Evolutionary conservation across 2,113 vertebrate genomes (phyloP).

Genomic region (Morone chrysops): DNA sequence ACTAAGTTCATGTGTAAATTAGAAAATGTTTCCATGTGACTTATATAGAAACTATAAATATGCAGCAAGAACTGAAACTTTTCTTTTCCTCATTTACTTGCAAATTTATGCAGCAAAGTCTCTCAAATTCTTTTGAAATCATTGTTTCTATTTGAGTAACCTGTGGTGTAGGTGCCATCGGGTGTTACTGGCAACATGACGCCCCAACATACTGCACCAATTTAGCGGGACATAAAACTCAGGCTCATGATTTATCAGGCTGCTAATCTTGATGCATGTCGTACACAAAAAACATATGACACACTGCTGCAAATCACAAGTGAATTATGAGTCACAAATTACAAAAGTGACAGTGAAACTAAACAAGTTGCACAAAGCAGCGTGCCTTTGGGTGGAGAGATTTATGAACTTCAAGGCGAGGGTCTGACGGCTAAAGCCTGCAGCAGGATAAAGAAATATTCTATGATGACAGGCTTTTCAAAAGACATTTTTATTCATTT

Average conservation of each 20-base stretch:
- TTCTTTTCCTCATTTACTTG: background rate
- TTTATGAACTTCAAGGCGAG: conserved; percentile 32
- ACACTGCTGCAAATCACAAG: conserved; percentile 23
- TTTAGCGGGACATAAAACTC: background rate
- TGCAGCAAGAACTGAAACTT: background rate
- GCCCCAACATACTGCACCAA: background rate
- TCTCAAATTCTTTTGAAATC: background rate
- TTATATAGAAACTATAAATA: background rate
- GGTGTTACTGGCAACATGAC: background rate
- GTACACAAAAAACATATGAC: background rate
- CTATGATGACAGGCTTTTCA: background rate
- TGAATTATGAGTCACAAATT: conserved; percentile 36
- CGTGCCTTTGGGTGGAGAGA: conserved; percentile 14
- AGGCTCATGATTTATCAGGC: background rate
- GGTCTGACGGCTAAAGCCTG: conserved; percentile 29
- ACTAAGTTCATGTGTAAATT: background rate
- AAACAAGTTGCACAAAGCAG: conserved; percentile 42
- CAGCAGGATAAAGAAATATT: conserved; percentile 20
- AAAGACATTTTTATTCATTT: conserved; percentile 24
- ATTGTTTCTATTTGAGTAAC: background rate
- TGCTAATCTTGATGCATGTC: background rate
- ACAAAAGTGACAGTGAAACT: conserved; percentile 17
- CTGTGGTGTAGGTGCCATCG: background rate
- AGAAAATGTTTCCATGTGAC: background rate
- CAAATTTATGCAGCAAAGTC: background rate